Evolutionary conservation across 2,888 invertebrate species (phyloP).

Genomic region (Deilephila porcellus): DNA sequence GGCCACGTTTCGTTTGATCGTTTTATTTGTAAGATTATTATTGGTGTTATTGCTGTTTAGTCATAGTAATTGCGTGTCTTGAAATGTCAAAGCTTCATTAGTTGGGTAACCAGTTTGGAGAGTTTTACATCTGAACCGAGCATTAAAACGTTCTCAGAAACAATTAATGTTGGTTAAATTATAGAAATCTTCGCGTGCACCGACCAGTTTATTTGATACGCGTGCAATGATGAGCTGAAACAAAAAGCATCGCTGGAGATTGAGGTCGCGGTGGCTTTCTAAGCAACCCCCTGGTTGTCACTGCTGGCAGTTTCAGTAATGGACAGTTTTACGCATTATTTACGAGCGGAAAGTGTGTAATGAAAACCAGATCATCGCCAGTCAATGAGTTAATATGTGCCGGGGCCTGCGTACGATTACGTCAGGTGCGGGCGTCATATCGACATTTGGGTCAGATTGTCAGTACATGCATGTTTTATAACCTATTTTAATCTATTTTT

Average conservation of each 20-base stretch:
- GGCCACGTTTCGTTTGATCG: slow-evolving; percentile 3
- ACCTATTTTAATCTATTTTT: slow-evolving; percentile 36
- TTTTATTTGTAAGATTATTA: slow-evolving; percentile 16
- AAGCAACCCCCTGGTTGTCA: slow-evolving; percentile 40
- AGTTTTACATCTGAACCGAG: not conserved
- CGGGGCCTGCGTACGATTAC: slow-evolving; percentile 59
- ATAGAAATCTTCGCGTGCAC: slow-evolving; percentile 8
- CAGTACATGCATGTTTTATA: slow-evolving; percentile 72
- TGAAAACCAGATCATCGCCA: slow-evolving; percentile 61
- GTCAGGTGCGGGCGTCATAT: slow-evolving; percentile 73
- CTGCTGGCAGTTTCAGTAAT: slow-evolving; percentile 40
- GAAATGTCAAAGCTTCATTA: slow-evolving; percentile 22
- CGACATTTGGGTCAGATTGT: slow-evolving; percentile 76
- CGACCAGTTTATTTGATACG: slow-evolving; percentile 35
- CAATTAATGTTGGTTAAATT: slow-evolving; percentile 7
- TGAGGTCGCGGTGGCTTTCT: slow-evolving; percentile 41
- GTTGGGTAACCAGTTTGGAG: not conserved
- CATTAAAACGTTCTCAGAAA: slow-evolving; percentile 9
- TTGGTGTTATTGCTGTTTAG: slow-evolving; percentile 27
- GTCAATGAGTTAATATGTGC: slow-evolving; percentile 59
- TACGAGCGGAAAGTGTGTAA: slow-evolving; percentile 43
- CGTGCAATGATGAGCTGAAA: slow-evolving; percentile 37
- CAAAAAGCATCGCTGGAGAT: slow-evolving; percentile 38
- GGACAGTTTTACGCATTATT: slow-evolving; percentile 36
- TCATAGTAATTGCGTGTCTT: slow-evolving; percentile 14